Base-by-base conservation (phyloP, 2,797 vertebrate genomes). In the Sebastolobus altivelis region DNA sequence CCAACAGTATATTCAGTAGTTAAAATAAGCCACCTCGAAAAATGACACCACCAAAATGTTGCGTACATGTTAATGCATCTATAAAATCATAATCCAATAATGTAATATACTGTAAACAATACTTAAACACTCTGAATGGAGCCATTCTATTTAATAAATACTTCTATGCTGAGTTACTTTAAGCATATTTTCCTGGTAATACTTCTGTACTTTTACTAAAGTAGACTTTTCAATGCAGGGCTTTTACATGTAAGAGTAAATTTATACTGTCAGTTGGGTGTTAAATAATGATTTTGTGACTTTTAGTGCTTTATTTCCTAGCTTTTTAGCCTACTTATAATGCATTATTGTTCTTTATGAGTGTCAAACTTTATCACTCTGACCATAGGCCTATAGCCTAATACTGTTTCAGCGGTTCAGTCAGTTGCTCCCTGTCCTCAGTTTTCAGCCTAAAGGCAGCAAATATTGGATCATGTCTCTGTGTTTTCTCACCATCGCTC, bases 401-500 rank as follows among this genome's bases (percentile, higher is more conserved):
- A 46, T 46, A 18, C 16, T 46, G 43, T 5, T 31, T 3, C 3
- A 4, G 31, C 25, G 31, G 12, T 25, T 55, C 20, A 20, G 10
- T 37, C 6, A 22, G 10, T n/a, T 2, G n/a, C 31, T 22, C 3
- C 6, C 14, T 25, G 25, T 29, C 18, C 49, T 52, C 49, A 52
- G 20, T 14, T 52, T 20, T 20, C 49, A 52, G 49, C 8, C 33
- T 46, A 14, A 33, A 49, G 27, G 20, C 37, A 43, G 27, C 18
- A 13, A 5, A 16, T 52, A 31, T 43, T 43, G 43, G 43, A 16
- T 18, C 31, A 22, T 25, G 4, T 52, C 54, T 72, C 4, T 49
- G 20, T 25, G 3, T 38, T 65, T 27, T 71, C 91, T 93, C 85
- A 94, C 93, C 89, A 3, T 70, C 2, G 54, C 70, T 49, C 74